These are phyloP conservation scores for Phrixothrix hirtus DNA, from an alignment of 2,888 invertebrate genomes.

Conservation along the genomic window DNA sequence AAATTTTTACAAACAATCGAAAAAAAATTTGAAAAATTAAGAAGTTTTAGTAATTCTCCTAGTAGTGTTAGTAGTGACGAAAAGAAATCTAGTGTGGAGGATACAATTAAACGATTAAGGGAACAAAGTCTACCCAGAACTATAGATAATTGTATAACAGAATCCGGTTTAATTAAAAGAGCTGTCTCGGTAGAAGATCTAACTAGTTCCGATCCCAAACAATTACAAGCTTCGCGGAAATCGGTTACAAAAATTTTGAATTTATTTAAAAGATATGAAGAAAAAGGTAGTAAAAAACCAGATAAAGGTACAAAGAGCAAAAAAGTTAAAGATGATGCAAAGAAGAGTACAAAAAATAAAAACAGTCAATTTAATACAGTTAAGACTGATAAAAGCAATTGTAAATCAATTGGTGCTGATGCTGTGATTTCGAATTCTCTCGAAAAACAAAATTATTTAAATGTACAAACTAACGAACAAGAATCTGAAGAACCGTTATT, in stretches of 20 bases:
- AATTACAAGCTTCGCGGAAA: conserved; percentile 64
- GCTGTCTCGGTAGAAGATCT: conserved; percentile 75
- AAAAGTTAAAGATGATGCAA: conserved; percentile 40
- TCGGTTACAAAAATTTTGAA: conserved; percentile 77
- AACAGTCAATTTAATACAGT: conserved; percentile 25
- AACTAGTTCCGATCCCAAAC: conserved; percentile 53
- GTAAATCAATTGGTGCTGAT: conserved; percentile 32
- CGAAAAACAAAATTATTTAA: conserved; percentile 28
- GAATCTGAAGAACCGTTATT: background rate
- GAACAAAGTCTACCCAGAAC: conserved; percentile 69
- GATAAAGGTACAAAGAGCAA: conserved; percentile 39
- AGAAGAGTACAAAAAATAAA: conserved; percentile 33
- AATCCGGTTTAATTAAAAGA: conserved; percentile 69
- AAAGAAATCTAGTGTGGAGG: conserved; percentile 58
- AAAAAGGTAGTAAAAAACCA: conserved; percentile 45
- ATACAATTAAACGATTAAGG: conserved; percentile 63
- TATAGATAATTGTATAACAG: conserved; percentile 58
- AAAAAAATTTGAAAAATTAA: conserved; percentile 73
- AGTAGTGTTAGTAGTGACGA: conserved; percentile 40
- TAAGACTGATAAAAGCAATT: conserved; percentile 30
- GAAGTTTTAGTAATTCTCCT: conserved; percentile 57
- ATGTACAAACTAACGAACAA: conserved; percentile 34
- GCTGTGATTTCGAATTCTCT: conserved; percentile 33
- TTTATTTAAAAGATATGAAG: conserved; percentile 73
- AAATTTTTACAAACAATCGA: conserved; percentile 75